Percentiles rank a stretch among this genome's conserved stretches.
phyloP scores from a whole-genome alignment of 2,113 vertebrate genomes.

The Lepus timidus region DNA sequence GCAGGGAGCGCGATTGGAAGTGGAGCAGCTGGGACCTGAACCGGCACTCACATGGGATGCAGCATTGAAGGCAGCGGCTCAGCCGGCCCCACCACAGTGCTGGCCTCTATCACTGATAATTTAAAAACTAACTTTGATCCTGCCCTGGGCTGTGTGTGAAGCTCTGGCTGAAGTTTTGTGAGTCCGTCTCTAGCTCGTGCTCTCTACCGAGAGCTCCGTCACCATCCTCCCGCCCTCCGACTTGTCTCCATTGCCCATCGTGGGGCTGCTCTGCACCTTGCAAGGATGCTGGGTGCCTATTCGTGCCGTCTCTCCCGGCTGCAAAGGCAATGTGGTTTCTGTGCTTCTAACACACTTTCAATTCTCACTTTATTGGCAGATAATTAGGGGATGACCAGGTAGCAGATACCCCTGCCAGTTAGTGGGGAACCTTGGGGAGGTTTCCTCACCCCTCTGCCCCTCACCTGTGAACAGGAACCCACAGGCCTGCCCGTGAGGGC shows the following conservation, averaged over 20 bases:
- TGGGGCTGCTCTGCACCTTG: fast-evolving
- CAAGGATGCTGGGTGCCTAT: not conserved
- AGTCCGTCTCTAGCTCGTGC: not conserved
- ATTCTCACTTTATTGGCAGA: not conserved
- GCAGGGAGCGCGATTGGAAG: too few relatives aligned
- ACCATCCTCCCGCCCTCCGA: too few relatives aligned
- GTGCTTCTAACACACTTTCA: not conserved
- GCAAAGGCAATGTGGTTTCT: not conserved
- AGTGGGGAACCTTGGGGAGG: fast-evolving
- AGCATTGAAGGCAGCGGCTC: too few relatives aligned
- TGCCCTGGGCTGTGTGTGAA: not conserved
- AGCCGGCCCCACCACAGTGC: too few relatives aligned
- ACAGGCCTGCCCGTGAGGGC: not conserved
- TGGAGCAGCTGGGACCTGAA: too few relatives aligned
- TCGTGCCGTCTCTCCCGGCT: not conserved
- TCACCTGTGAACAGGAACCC: not conserved
- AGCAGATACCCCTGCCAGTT: not conserved
- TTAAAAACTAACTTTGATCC: not conserved
- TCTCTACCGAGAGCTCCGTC: not conserved
- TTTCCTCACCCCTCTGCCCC: not conserved
- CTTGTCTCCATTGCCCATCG: too few relatives aligned
- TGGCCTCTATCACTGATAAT: not conserved
- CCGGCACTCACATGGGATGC: too few relatives aligned
- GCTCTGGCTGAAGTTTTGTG: not conserved
- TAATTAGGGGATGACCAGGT: not conserved